These are phyloP conservation scores for Physella acuta DNA, from an alignment of 1,140 invertebrate genomes.

Conservation along the genomic window DNA sequence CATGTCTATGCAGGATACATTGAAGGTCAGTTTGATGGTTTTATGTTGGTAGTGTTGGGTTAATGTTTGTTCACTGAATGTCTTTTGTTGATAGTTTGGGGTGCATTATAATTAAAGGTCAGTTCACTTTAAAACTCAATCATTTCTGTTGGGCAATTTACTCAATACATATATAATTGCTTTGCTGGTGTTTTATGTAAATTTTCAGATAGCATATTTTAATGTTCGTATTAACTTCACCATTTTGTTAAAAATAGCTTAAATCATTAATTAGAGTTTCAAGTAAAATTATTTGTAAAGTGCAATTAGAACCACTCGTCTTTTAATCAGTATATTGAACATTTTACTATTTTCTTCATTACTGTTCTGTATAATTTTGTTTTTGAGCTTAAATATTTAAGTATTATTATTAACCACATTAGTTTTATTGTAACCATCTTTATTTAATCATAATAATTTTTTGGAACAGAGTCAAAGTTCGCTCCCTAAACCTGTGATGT, in stretches of 20 bases:
- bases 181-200: not conserved
- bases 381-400: too few relatives aligned
- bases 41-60: not conserved
- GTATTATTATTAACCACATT: too few relatives aligned
- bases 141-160: not conserved
- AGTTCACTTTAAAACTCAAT: not conserved
- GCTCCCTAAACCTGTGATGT: slow-evolving; percentile 46
- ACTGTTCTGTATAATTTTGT: too few relatives aligned
- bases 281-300: too few relatives aligned
- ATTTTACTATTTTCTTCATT: too few relatives aligned
- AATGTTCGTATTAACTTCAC: too few relatives aligned
- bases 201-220: too few relatives aligned
- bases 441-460: not conserved
- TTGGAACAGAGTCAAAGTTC: slow-evolving; percentile 15
- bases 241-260: too few relatives aligned
- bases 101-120: not conserved
- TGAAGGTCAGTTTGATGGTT: slow-evolving; percentile 13
- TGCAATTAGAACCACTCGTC: too few relatives aligned
- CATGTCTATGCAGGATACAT: slow-evolving; percentile 27
- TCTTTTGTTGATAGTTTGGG: not conserved
- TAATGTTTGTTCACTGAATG: not conserved
- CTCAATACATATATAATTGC: not conserved
- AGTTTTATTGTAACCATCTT: too few relatives aligned
- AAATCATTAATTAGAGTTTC: too few relatives aligned
- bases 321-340: too few relatives aligned